Evolutionary conservation across 2,888 invertebrate species (phyloP).

Genomic region (Eilema sororculum): DNA sequence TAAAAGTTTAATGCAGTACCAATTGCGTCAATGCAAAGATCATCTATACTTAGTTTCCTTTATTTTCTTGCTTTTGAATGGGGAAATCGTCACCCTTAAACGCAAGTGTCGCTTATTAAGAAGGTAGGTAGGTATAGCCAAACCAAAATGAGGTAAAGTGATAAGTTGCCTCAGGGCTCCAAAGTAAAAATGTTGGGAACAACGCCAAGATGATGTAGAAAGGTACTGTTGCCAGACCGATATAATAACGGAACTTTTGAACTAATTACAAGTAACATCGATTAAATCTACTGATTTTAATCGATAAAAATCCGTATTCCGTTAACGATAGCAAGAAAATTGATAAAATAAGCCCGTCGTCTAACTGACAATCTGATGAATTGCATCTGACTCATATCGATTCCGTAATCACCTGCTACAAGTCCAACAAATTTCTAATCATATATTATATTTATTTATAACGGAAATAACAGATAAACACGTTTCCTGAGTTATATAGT

Average conservation of each 20-base stretch:
- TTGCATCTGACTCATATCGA: constrained; percentile 1
- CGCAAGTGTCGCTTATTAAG: too few relatives aligned
- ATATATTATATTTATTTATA: constrained; percentile 8
- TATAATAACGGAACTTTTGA: neutral
- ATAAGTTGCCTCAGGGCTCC: too few relatives aligned
- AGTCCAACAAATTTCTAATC: constrained; percentile 12
- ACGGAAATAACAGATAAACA: constrained; percentile 13
- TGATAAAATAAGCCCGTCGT: neutral
- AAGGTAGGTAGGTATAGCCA: too few relatives aligned
- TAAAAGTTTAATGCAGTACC: too few relatives aligned
- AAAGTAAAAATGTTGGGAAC: too few relatives aligned
- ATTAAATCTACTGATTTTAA: neutral
- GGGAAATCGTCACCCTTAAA: too few relatives aligned
- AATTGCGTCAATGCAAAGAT: too few relatives aligned
- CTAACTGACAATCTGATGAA: constrained; percentile 1
- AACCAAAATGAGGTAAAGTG: too few relatives aligned
- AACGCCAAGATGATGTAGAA: neutral
- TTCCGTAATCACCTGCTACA: constrained; percentile 15
- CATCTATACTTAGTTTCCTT: too few relatives aligned
- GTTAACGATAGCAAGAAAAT: neutral
- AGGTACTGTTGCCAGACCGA: neutral
- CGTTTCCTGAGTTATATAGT: constrained; percentile 4
- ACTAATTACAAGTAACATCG: neutral
- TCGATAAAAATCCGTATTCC: neutral
- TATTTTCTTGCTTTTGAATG: too few relatives aligned